Evolutionary conservation across 2,113 vertebrate species (phyloP), one percentile per base, ranked within the genome.

Genomic region (Oenanthe oenanthe): DNA sequence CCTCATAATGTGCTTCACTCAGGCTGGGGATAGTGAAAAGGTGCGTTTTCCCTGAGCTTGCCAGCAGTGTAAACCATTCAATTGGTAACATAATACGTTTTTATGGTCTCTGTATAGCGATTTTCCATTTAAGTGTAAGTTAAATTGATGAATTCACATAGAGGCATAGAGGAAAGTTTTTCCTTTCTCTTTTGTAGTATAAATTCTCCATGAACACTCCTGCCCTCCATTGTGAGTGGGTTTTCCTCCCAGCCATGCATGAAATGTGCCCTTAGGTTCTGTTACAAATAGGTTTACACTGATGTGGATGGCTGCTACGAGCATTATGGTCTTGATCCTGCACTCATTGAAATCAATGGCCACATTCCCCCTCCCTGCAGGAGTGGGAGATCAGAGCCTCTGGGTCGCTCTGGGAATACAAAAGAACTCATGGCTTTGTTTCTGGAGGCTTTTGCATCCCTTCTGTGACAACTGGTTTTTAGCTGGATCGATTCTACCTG

Each of bases 21-120:
- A 96, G 92, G 92, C 95, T 96, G 93, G 87, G 78, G 87, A 77
- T 96, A 66, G 93, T 96, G 96, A 89, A 96, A 97, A 97, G 96
- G 94, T 96, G 48, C 95, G 85, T 96, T 97, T 97, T 97, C 91
- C 96, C 96, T 72, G 77, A 94, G 96, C 96, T 95, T 97, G 93
- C 97, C 96, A 97, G 93, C 93, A 97, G 96, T 96, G 96, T 97
- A 97, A 97, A 96, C 96, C 96, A 97, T 97, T 97, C 97, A 96
- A 95, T 96, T 97, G 96, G 95, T 93, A 97, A 93, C 96, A 93
- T 97, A 97, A 97, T 97, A 97, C 79, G 92, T 97, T 97, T 97
- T 97, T 97, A 97, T 97, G 96, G 97, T 97, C 96, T 97, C 95
- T 97, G 96, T 97, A 97, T 97, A 97, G 97, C 95, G 96, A 97